A percentile compares a stretch with the other conserved stretches of the same genome.
Evolutionary conservation across 2,888 invertebrate genomes (phyloP).

Genomic region (Liopterus haemorrhoidalis): DNA sequence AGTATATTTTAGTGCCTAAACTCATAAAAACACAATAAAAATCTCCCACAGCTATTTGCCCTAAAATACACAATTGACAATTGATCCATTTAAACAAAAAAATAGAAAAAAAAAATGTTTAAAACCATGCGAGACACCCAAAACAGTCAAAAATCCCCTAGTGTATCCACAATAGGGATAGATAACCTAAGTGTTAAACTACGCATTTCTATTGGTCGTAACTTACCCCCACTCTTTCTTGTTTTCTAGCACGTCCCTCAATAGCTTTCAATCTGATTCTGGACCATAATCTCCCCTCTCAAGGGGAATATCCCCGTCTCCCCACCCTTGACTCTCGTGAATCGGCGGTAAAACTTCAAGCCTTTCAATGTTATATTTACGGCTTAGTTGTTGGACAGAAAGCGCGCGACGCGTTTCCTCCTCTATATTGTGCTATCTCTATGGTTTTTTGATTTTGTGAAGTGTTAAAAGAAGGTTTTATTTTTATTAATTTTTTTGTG

Average conservation of each 20-base stretch:
- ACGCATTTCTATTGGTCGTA: no score
- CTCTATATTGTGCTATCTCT: no score
- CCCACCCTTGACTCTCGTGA: no score
- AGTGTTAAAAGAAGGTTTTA: background rate
- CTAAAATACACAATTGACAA: no score
- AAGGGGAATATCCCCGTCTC: background rate
- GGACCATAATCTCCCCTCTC: constrained; percentile 6
- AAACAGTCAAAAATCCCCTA: no score
- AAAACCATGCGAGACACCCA: no score
- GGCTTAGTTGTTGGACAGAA: constrained; percentile 22
- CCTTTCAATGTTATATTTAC: constrained; percentile 24
- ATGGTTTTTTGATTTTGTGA: constrained; percentile 2
- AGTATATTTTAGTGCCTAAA: no score
- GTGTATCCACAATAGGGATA: constrained; percentile 1
- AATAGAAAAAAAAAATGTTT: no score
- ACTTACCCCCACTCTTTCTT: constrained; percentile 13
- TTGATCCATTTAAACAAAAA: no score
- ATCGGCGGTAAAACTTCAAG: constrained; percentile 20
- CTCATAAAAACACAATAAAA: no score
- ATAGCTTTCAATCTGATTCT: constrained; percentile 17
- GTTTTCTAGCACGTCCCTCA: constrained; percentile 19
- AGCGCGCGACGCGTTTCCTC: constrained; percentile 18
- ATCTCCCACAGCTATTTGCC: no score
- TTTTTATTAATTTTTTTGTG: constrained; percentile 1
- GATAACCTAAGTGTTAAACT: no score